Evolutionary conservation across 1,140 invertebrate genomes (phyloP).

Genomic region (Aphaenogaster floridana): DNA sequence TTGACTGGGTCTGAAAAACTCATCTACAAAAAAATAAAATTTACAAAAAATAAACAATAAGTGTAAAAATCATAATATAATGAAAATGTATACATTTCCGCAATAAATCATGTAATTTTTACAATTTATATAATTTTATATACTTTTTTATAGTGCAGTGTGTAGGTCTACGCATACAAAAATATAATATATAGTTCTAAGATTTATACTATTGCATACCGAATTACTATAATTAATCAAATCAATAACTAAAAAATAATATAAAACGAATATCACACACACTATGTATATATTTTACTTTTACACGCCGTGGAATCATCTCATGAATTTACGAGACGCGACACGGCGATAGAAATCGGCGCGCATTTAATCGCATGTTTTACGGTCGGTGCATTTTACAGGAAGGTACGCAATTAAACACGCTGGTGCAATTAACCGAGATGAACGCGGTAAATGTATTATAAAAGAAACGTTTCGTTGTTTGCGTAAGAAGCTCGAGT

Average conservation of each 20-base stretch:
- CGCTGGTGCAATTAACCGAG: constrained; percentile 47
- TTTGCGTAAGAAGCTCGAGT: constrained; percentile 7
- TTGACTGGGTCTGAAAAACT: too few relatives aligned
- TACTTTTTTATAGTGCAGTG: too few relatives aligned
- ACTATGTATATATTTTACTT: not conserved
- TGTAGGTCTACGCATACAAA: too few relatives aligned
- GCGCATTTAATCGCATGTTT: constrained; percentile 57
- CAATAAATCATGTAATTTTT: too few relatives aligned
- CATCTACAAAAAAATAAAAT: too few relatives aligned
- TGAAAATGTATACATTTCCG: too few relatives aligned
- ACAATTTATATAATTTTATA: too few relatives aligned
- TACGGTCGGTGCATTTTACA: constrained; percentile 35
- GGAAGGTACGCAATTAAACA: constrained; percentile 34
- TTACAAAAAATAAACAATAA: too few relatives aligned
- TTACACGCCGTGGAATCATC: not conserved
- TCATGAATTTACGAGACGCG: constrained; percentile 52
- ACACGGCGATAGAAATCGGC: constrained; percentile 6
- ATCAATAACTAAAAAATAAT: too few relatives aligned
- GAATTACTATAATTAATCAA: not conserved
- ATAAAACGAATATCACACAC: too few relatives aligned
- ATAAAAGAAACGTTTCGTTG: constrained; percentile 6
- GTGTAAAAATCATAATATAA: too few relatives aligned
- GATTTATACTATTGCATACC: not conserved
- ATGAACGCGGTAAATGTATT: constrained; percentile 3
- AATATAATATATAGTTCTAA: too few relatives aligned